Conservation (phyloP, 2,113 vertebrate species). For the Pyxicephalus adspersus region DNA sequence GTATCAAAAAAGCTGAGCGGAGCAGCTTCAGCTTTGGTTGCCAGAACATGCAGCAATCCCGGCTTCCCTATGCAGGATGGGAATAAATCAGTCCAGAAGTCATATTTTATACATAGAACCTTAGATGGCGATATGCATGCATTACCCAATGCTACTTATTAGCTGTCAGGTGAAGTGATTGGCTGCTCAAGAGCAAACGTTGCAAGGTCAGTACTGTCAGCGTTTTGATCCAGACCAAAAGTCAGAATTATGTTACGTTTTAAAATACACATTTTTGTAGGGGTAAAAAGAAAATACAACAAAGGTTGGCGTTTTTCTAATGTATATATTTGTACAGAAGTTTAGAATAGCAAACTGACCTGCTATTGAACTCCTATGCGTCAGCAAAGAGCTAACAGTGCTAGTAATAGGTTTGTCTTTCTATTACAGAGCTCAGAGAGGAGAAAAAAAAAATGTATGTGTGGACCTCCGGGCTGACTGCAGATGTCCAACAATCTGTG, state of each 20-base stretch:
- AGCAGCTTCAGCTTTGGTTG: too few species aligned
- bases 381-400: conserved; percentile 3
- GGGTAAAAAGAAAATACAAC: background rate
- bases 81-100: too few species aligned
- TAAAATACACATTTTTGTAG: background rate
- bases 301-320: background rate
- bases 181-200: too few species aligned
- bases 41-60: too few species aligned
- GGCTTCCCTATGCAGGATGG: too few species aligned
- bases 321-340: background rate
- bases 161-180: too few species aligned
- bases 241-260: background rate
- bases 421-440: conserved; percentile 14
- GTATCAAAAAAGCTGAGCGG: too few species aligned
- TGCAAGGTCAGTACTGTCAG: too few species aligned
- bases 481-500: conserved; percentile 49
- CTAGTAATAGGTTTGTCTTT: conserved; percentile 37
- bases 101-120: too few species aligned
- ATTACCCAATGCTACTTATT: too few species aligned
- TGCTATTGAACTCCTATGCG: conserved; percentile 27
- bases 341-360: conserved; percentile 20
- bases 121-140: too few species aligned
- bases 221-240: too few species aligned
- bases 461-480: conserved; percentile 35
- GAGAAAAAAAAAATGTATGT: background rate